These are phyloP conservation scores for Cervus canadensis DNA, from an alignment of 2,113 vertebrate species.

Conservation along the genomic window DNA sequence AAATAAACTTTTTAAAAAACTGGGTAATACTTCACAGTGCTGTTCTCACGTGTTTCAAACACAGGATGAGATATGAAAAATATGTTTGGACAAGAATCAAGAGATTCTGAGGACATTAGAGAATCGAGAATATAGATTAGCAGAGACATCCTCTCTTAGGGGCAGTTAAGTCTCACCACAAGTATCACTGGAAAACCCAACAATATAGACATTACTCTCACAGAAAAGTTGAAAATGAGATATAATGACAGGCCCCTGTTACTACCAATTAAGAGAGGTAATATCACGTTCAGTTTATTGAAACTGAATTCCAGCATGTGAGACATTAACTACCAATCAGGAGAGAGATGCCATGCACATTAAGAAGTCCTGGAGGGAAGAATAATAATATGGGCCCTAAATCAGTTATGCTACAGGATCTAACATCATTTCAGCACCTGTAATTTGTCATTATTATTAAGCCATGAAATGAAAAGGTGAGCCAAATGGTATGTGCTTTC, in stretches of 20 bases:
- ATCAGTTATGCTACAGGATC: slow-evolving; percentile 47
- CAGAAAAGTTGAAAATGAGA: background rate
- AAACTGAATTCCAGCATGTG: background rate
- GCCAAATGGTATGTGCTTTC: slow-evolving; percentile 64
- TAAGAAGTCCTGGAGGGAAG: slow-evolving; percentile 40
- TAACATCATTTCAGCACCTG: slow-evolving; percentile 67
- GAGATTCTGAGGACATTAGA: background rate
- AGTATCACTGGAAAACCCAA: background rate
- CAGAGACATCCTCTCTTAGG: background rate
- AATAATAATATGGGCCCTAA: slow-evolving; percentile 26
- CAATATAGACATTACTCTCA: background rate
- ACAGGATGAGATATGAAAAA: background rate
- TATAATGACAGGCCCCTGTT: background rate
- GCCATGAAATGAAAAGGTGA: slow-evolving; percentile 71
- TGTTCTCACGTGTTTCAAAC: background rate
- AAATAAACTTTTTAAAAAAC: background rate
- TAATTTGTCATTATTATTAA: slow-evolving; percentile 75
- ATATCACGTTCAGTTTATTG: background rate
- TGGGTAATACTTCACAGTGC: background rate
- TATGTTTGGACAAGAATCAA: background rate
- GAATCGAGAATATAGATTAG: background rate
- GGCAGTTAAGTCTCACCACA: background rate
- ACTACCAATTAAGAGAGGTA: background rate
- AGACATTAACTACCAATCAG: slow-evolving; percentile 25
- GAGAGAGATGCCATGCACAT: background rate